Conservation (phyloP, 2,113 vertebrate species). For the Crotophaga sulcirostris region DNA sequence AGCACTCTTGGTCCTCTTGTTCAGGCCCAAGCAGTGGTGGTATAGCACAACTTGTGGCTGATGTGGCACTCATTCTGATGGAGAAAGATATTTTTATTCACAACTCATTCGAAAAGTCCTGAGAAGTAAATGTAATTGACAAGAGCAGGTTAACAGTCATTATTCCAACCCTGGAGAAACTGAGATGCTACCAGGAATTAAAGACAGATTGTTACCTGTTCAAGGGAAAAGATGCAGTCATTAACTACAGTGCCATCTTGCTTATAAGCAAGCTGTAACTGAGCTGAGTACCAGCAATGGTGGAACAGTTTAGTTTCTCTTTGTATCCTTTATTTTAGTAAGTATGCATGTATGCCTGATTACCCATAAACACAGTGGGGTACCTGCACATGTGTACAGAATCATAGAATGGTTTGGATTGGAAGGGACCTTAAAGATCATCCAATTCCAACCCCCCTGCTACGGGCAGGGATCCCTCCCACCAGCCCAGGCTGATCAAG, state of each 20-base stretch:
- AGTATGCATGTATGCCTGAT: not conserved
- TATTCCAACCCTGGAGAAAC: not conserved
- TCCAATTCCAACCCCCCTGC: no score
- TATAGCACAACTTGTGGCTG: not conserved
- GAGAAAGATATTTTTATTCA: not conserved
- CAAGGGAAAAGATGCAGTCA: not conserved
- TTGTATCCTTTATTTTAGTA: not conserved
- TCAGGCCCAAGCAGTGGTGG: not conserved
- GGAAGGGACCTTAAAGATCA: no score
- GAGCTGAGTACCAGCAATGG: not conserved
- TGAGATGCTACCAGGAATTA: not conserved
- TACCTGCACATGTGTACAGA: accelerated
- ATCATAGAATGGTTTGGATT: no score
- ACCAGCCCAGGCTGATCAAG: no score
- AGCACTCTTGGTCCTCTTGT: constrained; percentile 31
- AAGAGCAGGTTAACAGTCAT: not conserved
- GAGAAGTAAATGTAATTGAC: not conserved
- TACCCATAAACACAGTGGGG: not conserved
- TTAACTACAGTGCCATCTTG: not conserved
- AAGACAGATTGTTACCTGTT: not conserved
- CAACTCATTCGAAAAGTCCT: not conserved
- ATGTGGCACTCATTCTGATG: constrained; percentile 41
- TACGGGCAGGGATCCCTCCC: no score
- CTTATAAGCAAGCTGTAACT: not conserved
- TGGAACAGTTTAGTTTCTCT: not conserved